phyloP scores from a whole-genome alignment of 2,888 invertebrate species.

The Eupithecia subfuscata region DNA sequence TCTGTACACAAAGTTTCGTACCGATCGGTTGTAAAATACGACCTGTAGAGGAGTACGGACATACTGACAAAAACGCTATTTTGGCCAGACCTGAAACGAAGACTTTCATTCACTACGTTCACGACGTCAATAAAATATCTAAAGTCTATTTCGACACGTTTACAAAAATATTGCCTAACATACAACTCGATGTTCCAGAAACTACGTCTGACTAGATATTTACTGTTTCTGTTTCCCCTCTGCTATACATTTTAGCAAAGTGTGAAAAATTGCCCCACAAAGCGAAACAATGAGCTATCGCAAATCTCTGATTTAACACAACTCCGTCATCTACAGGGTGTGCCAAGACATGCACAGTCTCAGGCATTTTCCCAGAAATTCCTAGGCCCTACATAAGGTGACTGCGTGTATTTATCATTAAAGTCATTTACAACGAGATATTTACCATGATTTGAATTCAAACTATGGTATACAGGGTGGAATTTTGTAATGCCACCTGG shows the following conservation, averaged over 20 bases:
- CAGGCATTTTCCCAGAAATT: background rate
- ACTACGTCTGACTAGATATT: background rate
- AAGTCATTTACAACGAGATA: too few species aligned
- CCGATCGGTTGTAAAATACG: too few species aligned
- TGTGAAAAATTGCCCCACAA: constrained; percentile 18
- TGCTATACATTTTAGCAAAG: constrained; percentile 7
- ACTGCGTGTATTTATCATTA: background rate
- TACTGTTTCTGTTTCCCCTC: background rate
- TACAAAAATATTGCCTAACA: background rate
- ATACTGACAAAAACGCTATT: too few species aligned
- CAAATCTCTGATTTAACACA: constrained; percentile 19
- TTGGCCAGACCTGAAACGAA: too few species aligned
- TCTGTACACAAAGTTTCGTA: too few species aligned
- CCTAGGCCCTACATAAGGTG: background rate
- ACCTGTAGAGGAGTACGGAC: too few species aligned
- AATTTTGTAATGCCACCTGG: too few species aligned
- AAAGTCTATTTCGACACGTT: too few species aligned
- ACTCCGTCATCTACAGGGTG: background rate
- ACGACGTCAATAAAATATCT: too few species aligned
- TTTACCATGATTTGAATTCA: too few species aligned
- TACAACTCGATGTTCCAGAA: background rate
- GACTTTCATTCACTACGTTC: too few species aligned
- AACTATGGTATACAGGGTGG: too few species aligned
- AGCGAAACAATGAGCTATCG: constrained; percentile 27
- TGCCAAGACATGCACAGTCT: background rate